Percentiles rank a stretch among this genome's conserved stretches.
Conservation (phyloP, 2,797 vertebrate species). For the Zenarchopterus dispar region DNA sequence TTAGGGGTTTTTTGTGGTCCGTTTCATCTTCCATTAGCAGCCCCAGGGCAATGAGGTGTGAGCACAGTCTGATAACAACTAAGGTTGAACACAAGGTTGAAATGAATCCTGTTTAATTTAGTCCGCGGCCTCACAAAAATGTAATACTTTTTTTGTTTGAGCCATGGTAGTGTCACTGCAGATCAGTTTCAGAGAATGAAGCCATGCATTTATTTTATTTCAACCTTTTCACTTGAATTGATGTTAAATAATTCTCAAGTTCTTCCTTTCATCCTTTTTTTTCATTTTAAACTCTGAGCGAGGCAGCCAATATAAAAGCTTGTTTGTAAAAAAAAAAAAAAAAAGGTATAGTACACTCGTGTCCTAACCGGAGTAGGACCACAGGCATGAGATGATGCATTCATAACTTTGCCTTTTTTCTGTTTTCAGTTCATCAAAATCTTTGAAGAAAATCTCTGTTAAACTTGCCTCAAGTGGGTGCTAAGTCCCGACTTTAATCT, state of each 20-base stretch:
- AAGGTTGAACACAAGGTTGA: slow-evolving; percentile 6
- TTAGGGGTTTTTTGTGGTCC: slow-evolving; percentile 1
- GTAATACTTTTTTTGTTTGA: neutral
- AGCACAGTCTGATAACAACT: neutral
- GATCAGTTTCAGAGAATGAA: slow-evolving; percentile 22
- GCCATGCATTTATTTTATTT: neutral
- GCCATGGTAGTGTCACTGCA: neutral
- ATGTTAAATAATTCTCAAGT: neutral
- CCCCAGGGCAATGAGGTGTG: slow-evolving; percentile 5
- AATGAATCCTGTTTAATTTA: slow-evolving; percentile 24
- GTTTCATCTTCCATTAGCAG: slow-evolving; percentile 16
- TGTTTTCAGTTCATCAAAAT: slow-evolving; percentile 33
- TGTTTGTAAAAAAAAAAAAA: slow-evolving; percentile 31
- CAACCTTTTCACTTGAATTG: slow-evolving; percentile 1
- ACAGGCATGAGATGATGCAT: slow-evolving; percentile 33
- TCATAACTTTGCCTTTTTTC: slow-evolving; percentile 26
- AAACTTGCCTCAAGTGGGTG: slow-evolving; percentile 27
- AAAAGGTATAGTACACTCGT: slow-evolving; percentile 19
- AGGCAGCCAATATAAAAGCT: slow-evolving; percentile 27
- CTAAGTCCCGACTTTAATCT: slow-evolving; percentile 40
- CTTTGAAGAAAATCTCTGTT: slow-evolving; percentile 46
- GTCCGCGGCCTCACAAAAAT: slow-evolving; percentile 5
- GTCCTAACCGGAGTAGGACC: slow-evolving; percentile 21
- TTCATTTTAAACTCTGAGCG: slow-evolving; percentile 1
- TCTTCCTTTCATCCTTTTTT: neutral